Percentiles rank a stretch among this genome's conserved stretches.
phyloP scores from a whole-genome alignment of 2,888 invertebrate species.

The Drosophila lacicola region DNA sequence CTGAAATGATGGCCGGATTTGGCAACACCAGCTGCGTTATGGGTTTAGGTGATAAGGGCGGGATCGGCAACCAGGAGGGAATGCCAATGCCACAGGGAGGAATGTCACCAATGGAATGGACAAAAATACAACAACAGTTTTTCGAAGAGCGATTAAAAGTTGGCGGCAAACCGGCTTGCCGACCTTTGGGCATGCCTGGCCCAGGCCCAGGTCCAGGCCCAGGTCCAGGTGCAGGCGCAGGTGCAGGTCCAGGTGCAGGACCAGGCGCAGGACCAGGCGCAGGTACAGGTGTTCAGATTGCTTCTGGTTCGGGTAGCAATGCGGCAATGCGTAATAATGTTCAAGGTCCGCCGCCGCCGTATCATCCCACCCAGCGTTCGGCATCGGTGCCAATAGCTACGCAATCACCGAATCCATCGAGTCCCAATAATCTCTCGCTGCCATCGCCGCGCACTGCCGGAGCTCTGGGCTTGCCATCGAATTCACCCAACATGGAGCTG shows the following conservation, averaged over 20 bases:
- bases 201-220: background rate
- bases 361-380: slow-evolving; percentile 90
- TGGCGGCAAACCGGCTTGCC: slow-evolving; percentile 82
- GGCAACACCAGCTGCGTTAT: slow-evolving; percentile 49
- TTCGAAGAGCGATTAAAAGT: slow-evolving; percentile 88
- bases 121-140: slow-evolving; percentile 94
- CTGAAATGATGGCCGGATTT: slow-evolving; percentile 62
- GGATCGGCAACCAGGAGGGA: slow-evolving; percentile 50
- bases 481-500: slow-evolving; percentile 89
- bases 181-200: slow-evolving; percentile 52
- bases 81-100: slow-evolving; percentile 62
- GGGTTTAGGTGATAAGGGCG: slow-evolving; percentile 36
- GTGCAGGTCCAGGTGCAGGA: background rate
- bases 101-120: slow-evolving; percentile 93
- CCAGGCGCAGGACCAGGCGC: slow-evolving; percentile 2
- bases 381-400: slow-evolving; percentile 91
- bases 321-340: slow-evolving; percentile 45
- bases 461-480: slow-evolving; percentile 87
- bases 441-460: slow-evolving; percentile 88
- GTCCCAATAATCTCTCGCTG: slow-evolving; percentile 90
- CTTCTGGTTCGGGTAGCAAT: slow-evolving; percentile 19
- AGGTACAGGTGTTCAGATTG: slow-evolving; percentile 5
- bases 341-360: slow-evolving; percentile 92
- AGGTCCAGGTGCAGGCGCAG: background rate
- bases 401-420: slow-evolving; percentile 90